These are phyloP conservation scores for Cheirogaleus major DNA, from an alignment of 2,797 vertebrate species.

Conservation along the genomic window DNA sequence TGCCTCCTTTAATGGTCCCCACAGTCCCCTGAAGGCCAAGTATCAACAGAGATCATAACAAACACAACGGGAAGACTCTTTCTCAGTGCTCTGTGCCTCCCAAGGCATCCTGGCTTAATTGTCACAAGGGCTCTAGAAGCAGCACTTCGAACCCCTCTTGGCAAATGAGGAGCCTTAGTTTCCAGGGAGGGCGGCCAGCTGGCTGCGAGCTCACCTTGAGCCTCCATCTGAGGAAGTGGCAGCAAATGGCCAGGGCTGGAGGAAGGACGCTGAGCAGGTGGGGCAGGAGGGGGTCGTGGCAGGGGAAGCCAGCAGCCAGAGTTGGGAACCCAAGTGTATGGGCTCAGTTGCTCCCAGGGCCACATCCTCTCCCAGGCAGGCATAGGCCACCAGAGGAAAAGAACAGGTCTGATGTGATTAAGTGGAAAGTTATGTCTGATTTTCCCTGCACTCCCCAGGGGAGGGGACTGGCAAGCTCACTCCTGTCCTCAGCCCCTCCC, in stretches of 20 bases:
- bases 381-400: conserved; percentile 11
- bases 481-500: conserved; percentile 32
- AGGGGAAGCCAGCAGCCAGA: rapidly evolving
- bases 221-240: not conserved
- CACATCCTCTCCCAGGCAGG: not conserved
- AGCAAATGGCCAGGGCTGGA: not conserved
- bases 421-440: conserved; percentile 46
- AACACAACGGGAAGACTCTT: too few species aligned
- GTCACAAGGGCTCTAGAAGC: not conserved
- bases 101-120: not conserved
- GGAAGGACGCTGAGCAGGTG: rapidly evolving
- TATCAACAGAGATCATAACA: not conserved
- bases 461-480: conserved; percentile 19
- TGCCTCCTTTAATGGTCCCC: not conserved
- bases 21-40: not conserved
- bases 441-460: not conserved
- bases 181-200: not conserved
- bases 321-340: not conserved
- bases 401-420: conserved; percentile 11
- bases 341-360: not conserved
- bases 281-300: too few species aligned
- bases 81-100: too few species aligned
- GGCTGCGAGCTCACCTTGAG: not conserved
- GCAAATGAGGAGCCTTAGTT: not conserved
- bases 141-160: not conserved